These are phyloP conservation scores for Ridgeia piscesae DNA, from an alignment of 1,140 invertebrate species.

Conservation along the genomic window DNA sequence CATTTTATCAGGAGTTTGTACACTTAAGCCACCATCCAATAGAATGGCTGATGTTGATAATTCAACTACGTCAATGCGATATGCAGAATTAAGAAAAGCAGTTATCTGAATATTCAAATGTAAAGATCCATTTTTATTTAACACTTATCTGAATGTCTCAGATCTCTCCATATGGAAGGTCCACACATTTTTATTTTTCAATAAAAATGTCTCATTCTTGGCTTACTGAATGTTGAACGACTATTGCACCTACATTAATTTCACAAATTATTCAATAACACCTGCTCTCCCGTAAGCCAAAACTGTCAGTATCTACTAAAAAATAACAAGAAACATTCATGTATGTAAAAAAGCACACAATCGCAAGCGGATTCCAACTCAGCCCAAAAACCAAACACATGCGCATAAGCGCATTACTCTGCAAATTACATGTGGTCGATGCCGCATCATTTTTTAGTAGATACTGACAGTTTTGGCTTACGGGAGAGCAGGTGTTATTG, in stretches of 20 bases:
- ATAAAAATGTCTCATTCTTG: not conserved
- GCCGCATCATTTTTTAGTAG: not conserved
- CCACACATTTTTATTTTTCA: not conserved
- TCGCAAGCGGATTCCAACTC: not conserved
- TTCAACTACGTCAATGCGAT: not conserved
- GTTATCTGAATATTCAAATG: no score
- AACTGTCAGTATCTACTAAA: not conserved
- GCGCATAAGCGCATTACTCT: not conserved
- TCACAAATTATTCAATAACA: not conserved
- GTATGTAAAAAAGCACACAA: not conserved
- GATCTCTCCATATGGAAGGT: not conserved
- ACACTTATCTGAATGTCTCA: not conserved
- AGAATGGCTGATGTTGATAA: no score
- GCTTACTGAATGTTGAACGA: not conserved
- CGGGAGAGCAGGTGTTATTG: not conserved
- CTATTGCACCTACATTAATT: not conserved
- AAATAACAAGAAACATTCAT: not conserved
- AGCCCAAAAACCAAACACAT: not conserved
- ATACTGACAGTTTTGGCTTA: not conserved
- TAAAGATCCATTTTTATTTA: no score
- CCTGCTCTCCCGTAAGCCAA: not conserved
- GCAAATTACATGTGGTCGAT: not conserved
- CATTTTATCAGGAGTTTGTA: no score
- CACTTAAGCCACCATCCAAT: no score
- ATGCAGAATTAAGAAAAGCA: not conserved